phyloP scores from a whole-genome alignment of 2,113 vertebrate genomes.

The Hemibagrus wyckioides region DNA sequence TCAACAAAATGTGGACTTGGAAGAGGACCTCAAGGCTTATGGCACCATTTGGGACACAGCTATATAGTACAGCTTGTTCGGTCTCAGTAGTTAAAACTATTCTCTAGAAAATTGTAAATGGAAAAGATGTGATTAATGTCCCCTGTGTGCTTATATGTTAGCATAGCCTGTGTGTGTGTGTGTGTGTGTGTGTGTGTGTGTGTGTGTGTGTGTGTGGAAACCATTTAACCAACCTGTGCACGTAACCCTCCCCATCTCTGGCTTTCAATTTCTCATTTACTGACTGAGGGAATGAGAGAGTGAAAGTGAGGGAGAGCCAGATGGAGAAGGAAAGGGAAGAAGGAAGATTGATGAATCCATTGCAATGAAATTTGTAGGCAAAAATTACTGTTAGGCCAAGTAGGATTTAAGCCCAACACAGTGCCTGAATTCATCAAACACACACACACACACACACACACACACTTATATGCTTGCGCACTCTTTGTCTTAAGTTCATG shows the following conservation, averaged over 20 bases:
- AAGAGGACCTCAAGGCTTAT: not conserved
- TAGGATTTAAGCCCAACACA: slow-evolving; percentile 71
- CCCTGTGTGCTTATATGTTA: slow-evolving; percentile 45
- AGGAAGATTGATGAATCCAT: slow-evolving; percentile 80
- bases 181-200: slow-evolving; percentile 42
- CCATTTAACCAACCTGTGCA: slow-evolving; percentile 77
- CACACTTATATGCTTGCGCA: slow-evolving; percentile 6
- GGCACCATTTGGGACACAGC: not conserved
- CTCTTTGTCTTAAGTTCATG: slow-evolving; percentile 53
- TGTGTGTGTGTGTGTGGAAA: slow-evolving; percentile 40
- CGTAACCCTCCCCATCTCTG: slow-evolving; percentile 74
- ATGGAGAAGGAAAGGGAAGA: slow-evolving; percentile 62
- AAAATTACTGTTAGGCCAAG: slow-evolving; percentile 78
- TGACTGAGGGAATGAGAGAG: slow-evolving; percentile 69
- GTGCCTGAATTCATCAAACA: slow-evolving; percentile 65
- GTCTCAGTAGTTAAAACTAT: slow-evolving; percentile 21
- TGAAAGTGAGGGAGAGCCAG: slow-evolving; percentile 53
- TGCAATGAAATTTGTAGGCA: slow-evolving; percentile 80
- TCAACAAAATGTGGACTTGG: not conserved
- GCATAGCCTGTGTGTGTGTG: slow-evolving; percentile 44
- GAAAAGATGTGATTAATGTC: slow-evolving; percentile 13
- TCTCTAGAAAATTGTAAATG: not conserved
- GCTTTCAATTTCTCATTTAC: slow-evolving; percentile 77
- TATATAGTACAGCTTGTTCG: not conserved
- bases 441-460: slow-evolving; percentile 9